Evolutionary conservation across 2,888 invertebrate genomes (phyloP).

Genomic region (Lithophane leautieri): DNA sequence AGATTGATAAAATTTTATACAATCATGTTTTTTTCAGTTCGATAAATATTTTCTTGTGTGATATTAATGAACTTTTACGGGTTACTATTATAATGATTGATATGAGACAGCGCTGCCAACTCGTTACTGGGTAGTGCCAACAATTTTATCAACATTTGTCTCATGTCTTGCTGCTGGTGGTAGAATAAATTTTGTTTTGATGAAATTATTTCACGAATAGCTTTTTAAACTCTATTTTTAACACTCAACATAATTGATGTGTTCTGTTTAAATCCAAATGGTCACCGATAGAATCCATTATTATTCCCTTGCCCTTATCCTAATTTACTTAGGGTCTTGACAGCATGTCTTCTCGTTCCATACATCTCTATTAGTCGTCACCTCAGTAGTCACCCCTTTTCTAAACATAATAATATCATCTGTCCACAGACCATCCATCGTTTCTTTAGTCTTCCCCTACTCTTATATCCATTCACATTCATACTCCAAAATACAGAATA

Average conservation of each 20-base stretch:
- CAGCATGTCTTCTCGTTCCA: neutral
- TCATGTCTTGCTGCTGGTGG: neutral
- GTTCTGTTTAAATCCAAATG: neutral
- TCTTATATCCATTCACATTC: neutral
- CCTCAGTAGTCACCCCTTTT: too few relatives aligned
- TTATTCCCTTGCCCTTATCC: neutral
- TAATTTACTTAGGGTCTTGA: neutral
- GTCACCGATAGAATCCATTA: neutral
- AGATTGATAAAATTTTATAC: neutral
- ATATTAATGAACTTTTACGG: neutral
- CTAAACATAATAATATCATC: neutral
- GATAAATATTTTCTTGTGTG: neutral
- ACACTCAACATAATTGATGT: neutral
- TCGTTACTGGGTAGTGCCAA: neutral
- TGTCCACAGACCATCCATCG: neutral
- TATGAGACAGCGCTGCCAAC: neutral
- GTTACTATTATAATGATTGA: neutral
- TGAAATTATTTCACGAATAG: neutral
- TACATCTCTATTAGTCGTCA: neutral
- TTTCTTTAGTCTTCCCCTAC: neutral
- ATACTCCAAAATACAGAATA: neutral
- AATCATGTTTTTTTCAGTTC: too few relatives aligned
- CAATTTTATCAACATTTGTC: neutral
- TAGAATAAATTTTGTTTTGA: neutral
- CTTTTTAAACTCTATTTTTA: neutral